Evolutionary conservation across 2,797 vertebrate species (phyloP).

Genomic region (Spinus olivaceus): DNA sequence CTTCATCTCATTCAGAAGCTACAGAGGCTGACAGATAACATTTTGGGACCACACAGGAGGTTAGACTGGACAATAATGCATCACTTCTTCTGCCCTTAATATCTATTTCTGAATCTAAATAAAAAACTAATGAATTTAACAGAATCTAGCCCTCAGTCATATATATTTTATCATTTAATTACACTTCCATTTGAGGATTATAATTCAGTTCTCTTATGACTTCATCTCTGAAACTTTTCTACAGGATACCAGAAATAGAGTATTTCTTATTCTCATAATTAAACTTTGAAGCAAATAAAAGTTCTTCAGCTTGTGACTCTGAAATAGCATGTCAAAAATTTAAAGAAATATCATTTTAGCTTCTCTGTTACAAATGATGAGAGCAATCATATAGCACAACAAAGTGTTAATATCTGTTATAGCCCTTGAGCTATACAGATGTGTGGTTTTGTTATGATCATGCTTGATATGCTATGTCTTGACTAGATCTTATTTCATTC

Average conservation of each 20-base stretch:
- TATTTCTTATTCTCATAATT: background rate
- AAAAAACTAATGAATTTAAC: background rate
- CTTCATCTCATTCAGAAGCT: background rate
- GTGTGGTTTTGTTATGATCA: background rate
- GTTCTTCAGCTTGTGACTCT: background rate
- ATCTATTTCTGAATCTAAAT: background rate
- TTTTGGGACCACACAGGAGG: background rate
- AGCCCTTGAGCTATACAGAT: background rate
- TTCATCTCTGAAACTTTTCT: background rate
- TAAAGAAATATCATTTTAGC: background rate
- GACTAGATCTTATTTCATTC: conserved; percentile 40
- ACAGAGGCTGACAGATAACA: background rate
- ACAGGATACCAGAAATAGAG: background rate
- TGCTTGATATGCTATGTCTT: conserved; percentile 20
- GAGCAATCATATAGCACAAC: background rate
- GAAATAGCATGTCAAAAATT: background rate
- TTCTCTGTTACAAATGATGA: background rate
- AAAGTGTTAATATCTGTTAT: background rate
- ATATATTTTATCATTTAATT: conserved; percentile 29
- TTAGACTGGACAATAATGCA: background rate
- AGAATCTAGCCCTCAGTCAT: background rate
- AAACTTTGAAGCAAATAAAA: background rate
- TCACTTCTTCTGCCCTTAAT: background rate
- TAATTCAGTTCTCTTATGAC: background rate
- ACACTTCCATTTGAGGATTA: background rate